Percentiles rank a stretch among this genome's conserved stretches.
Conservation (phyloP, 2,113 vertebrate genomes). For the Ophthalmolycus amberensis region DNA sequence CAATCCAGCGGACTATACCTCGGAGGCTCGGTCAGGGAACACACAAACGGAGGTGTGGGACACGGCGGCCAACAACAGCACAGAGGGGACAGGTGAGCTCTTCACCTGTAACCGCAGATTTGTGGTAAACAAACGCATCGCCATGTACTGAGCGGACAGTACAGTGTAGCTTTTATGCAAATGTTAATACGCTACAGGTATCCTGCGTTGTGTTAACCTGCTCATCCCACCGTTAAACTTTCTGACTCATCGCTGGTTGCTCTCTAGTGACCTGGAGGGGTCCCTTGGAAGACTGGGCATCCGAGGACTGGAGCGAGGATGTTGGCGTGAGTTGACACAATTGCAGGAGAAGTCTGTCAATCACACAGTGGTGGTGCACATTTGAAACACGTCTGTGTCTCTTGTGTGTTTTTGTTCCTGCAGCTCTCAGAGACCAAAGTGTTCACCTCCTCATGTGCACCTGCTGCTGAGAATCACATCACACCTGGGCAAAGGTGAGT, state of each 20-base stretch:
- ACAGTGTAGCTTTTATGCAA: background rate
- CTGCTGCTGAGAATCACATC: conserved; percentile 89
- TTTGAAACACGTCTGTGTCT: background rate
- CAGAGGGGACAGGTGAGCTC: conserved; percentile 82
- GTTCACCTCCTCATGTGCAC: conserved; percentile 92
- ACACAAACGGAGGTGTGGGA: conserved; percentile 80
- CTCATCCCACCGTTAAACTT: background rate
- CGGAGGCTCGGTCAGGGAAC: conserved; percentile 75
- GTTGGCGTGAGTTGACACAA: conserved; percentile 83
- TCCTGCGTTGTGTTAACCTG: background rate
- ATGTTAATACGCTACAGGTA: background rate
- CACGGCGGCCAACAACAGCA: conserved; percentile 70
- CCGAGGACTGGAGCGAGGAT: conserved; percentile 98
- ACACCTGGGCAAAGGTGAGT: conserved; percentile 89
- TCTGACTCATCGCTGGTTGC: conserved; percentile 22
- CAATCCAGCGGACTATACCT: conserved; percentile 95
- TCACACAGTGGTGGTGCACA: background rate
- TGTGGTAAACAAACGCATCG: background rate
- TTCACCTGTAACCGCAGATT: background rate
- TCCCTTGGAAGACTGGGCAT: conserved; percentile 92
- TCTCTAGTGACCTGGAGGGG: conserved; percentile 90
- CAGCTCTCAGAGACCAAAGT: conserved; percentile 98
- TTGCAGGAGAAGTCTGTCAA: background rate
- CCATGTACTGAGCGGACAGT: background rate
- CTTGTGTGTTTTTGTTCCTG: conserved; percentile 35